Conservation (phyloP, 1,140 invertebrate species). For the Helicorthomorpha holstii region DNA sequence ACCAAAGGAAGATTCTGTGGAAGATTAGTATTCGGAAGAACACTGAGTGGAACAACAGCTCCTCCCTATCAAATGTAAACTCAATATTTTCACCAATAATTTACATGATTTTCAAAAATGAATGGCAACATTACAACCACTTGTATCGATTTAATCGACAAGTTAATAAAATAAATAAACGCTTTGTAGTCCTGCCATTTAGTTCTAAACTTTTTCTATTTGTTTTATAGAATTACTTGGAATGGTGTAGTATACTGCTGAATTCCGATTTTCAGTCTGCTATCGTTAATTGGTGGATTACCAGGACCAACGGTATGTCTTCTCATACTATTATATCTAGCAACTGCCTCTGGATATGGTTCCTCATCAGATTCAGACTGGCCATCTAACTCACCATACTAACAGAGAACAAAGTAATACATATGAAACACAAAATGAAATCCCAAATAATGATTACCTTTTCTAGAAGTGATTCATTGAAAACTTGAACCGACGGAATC, state of each 20-base stretch:
- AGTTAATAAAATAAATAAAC: not conserved
- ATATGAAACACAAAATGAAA: not conserved
- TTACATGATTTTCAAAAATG: too few species aligned
- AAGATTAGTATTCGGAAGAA: constrained; percentile 43
- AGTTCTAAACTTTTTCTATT: not conserved
- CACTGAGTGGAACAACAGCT: constrained; percentile 17
- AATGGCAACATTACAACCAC: too few species aligned
- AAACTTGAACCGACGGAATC: constrained; percentile 11
- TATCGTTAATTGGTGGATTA: constrained; percentile 52
- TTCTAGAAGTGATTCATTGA: constrained; percentile 28
- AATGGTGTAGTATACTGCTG: not conserved
- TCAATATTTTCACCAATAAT: not conserved
- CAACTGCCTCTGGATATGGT: constrained; percentile 19
- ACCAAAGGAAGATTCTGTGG: constrained; percentile 54
- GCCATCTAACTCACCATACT: constrained; percentile 45
- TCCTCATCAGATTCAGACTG: constrained; percentile 38
- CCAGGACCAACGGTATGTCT: constrained; percentile 86
- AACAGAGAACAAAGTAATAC: constrained; percentile 3
- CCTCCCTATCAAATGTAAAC: not conserved
- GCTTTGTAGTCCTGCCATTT: not conserved
- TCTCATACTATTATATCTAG: constrained; percentile 38
- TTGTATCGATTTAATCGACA: too few species aligned
- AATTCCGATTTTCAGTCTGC: constrained; percentile 5
- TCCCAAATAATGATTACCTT: constrained; percentile 33
- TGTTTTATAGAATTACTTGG: not conserved